Base-by-base conservation (phyloP, 2,113 vertebrate genomes). In the Psettodes erumei region DNA sequence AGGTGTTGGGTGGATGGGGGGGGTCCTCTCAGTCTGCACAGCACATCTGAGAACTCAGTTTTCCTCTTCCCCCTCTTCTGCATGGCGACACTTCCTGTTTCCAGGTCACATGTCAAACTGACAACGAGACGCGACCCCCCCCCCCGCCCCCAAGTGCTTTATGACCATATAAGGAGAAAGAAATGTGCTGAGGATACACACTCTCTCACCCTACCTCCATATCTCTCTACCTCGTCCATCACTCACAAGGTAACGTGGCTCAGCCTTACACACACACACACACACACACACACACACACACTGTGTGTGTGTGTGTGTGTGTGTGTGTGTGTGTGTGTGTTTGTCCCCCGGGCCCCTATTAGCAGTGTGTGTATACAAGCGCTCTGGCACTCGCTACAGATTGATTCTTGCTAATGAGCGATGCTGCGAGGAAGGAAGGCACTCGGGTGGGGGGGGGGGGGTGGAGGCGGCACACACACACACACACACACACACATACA, bases 121-220 rank as follows among this genome's bases (percentile, higher is more conserved):
- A 83, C 82, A 90, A 75, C 9, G 28, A 85, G 64, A 30, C 47
- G n/a, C n/a, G 30, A 64, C 27, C 12, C 50, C 68, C 74, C 48
- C 83, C 75, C 84, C 75, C 84, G 71, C 71, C 42, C 82, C 76
- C 3, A 61, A 1, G 11, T 79, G 62, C 35, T 73, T 2, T 12
- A 77, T 89, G 69, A 75, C 95, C 95, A 94, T 94, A 95, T 93
- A 95, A 90, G 94, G 95, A 81, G 86, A 94, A 77, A 45, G 93
- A 84, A 58, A 86, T 18, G 58, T 4, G 82, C 88, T 64, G 48
- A 2, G 73, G 63, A 83, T 33, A 53, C 37, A 27, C n/a, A 15
- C 63, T 45, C 66, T 61, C 67, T 72, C 7, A n/a, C 55, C 5
- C 66, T 50, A 63, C 32, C 70, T 82, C 61, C 45, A 21, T 10